Percentiles rank a stretch among this genome's conserved stretches.
Conservation (phyloP, 2,888 invertebrate species). For the Monoplex corrugatus region DNA sequence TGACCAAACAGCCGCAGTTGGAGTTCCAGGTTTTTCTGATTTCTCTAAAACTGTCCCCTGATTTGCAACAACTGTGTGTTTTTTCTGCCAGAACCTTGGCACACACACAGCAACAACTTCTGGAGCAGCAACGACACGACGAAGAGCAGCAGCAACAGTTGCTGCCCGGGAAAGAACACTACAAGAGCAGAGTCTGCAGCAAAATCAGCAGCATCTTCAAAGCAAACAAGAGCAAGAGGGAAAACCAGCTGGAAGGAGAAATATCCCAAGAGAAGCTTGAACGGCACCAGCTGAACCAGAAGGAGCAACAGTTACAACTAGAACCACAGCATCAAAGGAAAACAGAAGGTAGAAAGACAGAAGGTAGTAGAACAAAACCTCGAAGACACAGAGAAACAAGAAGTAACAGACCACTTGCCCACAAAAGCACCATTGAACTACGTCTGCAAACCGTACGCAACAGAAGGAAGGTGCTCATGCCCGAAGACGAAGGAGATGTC, state of each 20-base stretch:
- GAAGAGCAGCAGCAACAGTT: conserved; percentile 28
- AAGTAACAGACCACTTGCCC: neutral
- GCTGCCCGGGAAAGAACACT: conserved; percentile 15
- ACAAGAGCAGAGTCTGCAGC: neutral
- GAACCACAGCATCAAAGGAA: too few species aligned
- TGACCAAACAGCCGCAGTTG: neutral
- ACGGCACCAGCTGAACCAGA: neutral
- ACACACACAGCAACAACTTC: conserved; percentile 41
- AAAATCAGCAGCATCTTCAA: neutral
- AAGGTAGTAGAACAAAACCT: neutral
- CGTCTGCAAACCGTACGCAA: neutral
- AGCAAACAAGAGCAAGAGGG: neutral
- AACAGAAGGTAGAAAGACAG: neutral
- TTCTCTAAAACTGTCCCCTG: conserved; percentile 45
- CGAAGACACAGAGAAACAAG: neutral
- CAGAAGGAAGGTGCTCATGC: neutral
- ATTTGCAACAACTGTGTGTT: conserved; percentile 54
- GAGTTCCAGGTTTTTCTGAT: conserved; percentile 35
- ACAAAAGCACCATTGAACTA: neutral
- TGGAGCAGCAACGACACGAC: conserved; percentile 24
- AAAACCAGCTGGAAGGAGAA: neutral
- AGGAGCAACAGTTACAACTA: conserved; percentile 30
- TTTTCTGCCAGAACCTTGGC: conserved; percentile 52
- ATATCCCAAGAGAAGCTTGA: neutral
- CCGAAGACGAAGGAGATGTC: neutral